phyloP scores from a whole-genome alignment of 1,140 invertebrate species.

The Grapholita molesta region DNA sequence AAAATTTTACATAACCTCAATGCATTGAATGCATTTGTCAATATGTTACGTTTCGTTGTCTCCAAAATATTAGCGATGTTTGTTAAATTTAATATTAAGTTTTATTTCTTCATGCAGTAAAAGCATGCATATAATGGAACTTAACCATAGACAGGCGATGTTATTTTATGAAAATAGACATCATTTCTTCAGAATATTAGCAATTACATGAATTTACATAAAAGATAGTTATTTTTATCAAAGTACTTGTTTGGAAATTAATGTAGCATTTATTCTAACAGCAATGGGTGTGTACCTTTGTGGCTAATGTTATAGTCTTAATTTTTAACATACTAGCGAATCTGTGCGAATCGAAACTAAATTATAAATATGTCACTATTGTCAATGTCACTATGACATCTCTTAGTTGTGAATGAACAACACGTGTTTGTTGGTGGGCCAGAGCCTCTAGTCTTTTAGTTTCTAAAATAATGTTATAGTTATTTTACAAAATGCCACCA shows the following conservation, averaged over 20 bases:
- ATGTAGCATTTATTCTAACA: too few species aligned
- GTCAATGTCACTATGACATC: conserved; percentile 6
- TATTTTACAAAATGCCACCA: conserved; percentile 56
- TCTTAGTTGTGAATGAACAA: neutral
- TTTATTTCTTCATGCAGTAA: neutral
- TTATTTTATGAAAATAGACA: too few species aligned
- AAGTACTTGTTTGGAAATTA: too few species aligned
- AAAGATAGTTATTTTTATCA: too few species aligned
- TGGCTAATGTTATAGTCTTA: too few species aligned
- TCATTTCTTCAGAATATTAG: too few species aligned
- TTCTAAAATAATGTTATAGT: conserved; percentile 19
- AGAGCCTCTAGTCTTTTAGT: neutral
- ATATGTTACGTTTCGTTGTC: neutral
- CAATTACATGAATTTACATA: too few species aligned
- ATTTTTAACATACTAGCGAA: too few species aligned
- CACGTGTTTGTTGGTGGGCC: neutral
- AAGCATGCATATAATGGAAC: neutral
- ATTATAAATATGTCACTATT: too few species aligned
- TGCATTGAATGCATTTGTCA: neutral
- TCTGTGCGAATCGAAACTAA: too few species aligned
- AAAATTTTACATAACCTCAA: conserved; percentile 17
- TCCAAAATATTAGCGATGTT: neutral
- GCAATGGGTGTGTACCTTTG: too few species aligned
- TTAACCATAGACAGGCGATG: neutral
- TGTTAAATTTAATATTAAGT: neutral